Base-by-base conservation (phyloP, 2,888 invertebrate species). In the Atherix ibis region DNA sequence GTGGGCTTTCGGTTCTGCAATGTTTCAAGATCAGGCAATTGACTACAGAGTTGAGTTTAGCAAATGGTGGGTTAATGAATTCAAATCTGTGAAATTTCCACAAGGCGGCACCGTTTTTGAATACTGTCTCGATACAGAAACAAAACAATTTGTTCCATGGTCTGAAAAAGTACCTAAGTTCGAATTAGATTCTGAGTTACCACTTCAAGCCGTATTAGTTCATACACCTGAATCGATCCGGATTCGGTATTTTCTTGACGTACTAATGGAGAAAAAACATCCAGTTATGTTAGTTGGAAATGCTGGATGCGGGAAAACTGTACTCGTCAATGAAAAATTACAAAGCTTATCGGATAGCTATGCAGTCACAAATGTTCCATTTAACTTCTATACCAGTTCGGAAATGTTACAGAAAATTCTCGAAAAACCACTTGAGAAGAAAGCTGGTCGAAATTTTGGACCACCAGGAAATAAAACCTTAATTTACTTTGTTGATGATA, bases 1-100 rank as follows among this genome's bases (percentile, higher is more conserved):
- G 43, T 95, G 95, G 94, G 92, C 94, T 0, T 95, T 95, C 63
- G 95, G 95, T 15, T 88, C 92, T n/a, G 82, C 88, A 16, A 83
- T 92, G 76, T 92, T 87, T 62, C 92, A 92, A 56, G 95, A 94
- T 64, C 89, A 88, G 58, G 72, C 68, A 40, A 69, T 76, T 42
- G 78, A 78, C 57, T 78, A 76, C 53, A 65, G 78, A 48, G 68
- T 76, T 39, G 78, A 95, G 58, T 95, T 92, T 57, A 85, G 89
- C 27, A 94, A 94, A 66, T 95, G 95, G 95, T 95, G 92, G 88
- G 67, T 79, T 10, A 89, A 87, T 52, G 95, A 95, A 59, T 95
- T 94, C 60, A 95, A 95, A 63, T 80, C 79, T 16, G 71, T 95
- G 3, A 91, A 88, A 60, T 94, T 92, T 58, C 94, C 95, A 2